Evolutionary conservation across 2,888 invertebrate species (phyloP), one percentile per base, ranked within the genome.

Genomic region (Drosophila ezoana): DNA sequence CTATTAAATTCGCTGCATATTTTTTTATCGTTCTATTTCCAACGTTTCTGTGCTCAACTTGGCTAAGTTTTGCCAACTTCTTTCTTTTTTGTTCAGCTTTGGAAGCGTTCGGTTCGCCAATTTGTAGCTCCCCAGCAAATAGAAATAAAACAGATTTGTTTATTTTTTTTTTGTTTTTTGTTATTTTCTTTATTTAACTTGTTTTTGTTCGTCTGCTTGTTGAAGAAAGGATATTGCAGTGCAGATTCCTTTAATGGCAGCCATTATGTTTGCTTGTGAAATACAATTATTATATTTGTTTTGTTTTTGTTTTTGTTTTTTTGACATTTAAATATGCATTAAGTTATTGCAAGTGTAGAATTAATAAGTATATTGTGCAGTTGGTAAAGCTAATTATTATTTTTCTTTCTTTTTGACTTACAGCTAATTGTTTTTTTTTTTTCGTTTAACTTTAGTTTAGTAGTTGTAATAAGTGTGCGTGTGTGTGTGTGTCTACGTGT

Each of bases 361-460:
- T 37, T 49, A 49, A 38, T 56, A 56, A 49, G 37, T 56, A 56
- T 56, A 48, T 56, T 56, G 56, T 56, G 56, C 49, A 49, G 16
- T 49, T 11, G 23, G 28, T 56, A 49, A 56, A 56, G 56, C 56
- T 56, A 56, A 49, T 16, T 28, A 8, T 8, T 28, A 6, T 28
- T 8, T 5, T 23, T 23, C 5, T 23, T 0, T 23, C 5, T 23
- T 5, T 8, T 28, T 28, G 9, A 13, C 49, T 23, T 49, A 56
- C 1, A 48, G 28, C 49, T 56, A 56, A 49, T 28, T 38, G 38
- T 14, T 5, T 33, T 18, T 28, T 28, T 14, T 40, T 40, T 23
- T n/a, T n/a, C n/a, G n/a, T n/a, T 40, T 9, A 23, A 40, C 35
- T 38, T 18, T 37, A 28, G 23, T 4, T 4, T 23, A 23, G 16